Evolutionary conservation across 2,113 vertebrate species (phyloP).

Genomic region (Otus sunia): DNA sequence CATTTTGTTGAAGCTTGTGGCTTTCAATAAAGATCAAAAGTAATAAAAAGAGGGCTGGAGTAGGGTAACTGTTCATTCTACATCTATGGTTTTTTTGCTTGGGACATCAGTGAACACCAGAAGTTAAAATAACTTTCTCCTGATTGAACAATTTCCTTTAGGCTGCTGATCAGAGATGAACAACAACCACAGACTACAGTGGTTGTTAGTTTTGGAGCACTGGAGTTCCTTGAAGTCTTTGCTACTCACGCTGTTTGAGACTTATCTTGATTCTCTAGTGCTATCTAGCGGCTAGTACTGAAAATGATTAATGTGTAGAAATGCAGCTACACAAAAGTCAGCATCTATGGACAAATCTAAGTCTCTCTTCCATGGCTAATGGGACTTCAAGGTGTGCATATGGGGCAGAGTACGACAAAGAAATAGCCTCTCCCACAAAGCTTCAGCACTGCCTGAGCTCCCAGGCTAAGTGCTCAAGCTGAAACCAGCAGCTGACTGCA

Average conservation of each 20-base stretch:
- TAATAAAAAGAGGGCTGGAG: neutral
- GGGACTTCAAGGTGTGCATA: neutral
- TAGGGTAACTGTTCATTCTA: neutral
- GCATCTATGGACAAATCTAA: neutral
- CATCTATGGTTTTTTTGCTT: neutral
- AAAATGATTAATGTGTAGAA: neutral
- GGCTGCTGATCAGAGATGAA: neutral
- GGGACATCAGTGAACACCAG: neutral
- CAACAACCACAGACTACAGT: neutral
- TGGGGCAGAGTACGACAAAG: neutral
- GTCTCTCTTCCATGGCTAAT: neutral
- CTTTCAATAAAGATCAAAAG: neutral
- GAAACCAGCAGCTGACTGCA: neutral
- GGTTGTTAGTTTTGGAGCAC: neutral
- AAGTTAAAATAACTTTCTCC: neutral
- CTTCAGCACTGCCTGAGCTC: neutral
- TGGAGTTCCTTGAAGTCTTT: rapidly evolving
- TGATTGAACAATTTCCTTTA: neutral
- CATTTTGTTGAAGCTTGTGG: neutral
- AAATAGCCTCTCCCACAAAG: neutral
- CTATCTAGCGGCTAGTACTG: constrained; percentile 65
- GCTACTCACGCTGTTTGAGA: neutral
- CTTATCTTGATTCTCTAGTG: constrained; percentile 56
- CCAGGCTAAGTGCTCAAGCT: neutral
- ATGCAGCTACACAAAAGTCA: neutral